phyloP scores from a whole-genome alignment of 2,888 invertebrate genomes.

The Lasioglossum calceatum region DNA sequence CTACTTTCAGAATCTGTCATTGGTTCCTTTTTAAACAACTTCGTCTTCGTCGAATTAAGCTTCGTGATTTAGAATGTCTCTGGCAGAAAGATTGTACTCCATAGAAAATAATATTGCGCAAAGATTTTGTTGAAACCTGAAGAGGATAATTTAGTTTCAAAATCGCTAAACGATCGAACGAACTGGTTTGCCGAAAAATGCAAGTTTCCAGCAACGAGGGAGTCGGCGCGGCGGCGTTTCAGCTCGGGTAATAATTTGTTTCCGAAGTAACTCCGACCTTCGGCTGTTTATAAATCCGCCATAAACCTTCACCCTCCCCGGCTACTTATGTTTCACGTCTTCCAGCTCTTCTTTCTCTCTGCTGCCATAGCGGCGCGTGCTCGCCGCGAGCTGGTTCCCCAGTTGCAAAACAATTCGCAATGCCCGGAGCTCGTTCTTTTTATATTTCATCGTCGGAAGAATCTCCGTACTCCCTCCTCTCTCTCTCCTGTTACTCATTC shows the following conservation, averaged over 20 bases:
- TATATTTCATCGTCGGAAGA: neutral
- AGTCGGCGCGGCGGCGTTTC: neutral
- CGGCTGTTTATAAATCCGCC: constrained; percentile 52
- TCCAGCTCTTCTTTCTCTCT: constrained; percentile 24
- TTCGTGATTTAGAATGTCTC: too few relatives aligned
- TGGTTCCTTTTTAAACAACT: too few relatives aligned
- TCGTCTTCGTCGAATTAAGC: too few relatives aligned
- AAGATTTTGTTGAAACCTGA: too few relatives aligned
- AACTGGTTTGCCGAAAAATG: neutral
- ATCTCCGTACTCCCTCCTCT: neutral
- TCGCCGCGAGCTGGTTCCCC: neutral
- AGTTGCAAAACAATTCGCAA: neutral
- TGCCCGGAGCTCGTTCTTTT: neutral
- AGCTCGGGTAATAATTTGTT: constrained; percentile 17
- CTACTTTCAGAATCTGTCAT: too few relatives aligned
- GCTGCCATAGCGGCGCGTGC: neutral
- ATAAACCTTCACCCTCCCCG: constrained; percentile 51
- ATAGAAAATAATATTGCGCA: too few relatives aligned
- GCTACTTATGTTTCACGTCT: constrained; percentile 38
- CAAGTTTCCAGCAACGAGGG: neutral
- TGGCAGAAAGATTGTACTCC: too few relatives aligned
- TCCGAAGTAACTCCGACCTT: constrained; percentile 46
- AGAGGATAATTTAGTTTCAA: neutral
- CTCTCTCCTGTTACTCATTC: neutral
- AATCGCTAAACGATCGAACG: neutral